Evolutionary conservation across 2,113 vertebrate species (phyloP), one percentile per base, ranked within the genome.

Genomic region (Parotia lawesii): DNA sequence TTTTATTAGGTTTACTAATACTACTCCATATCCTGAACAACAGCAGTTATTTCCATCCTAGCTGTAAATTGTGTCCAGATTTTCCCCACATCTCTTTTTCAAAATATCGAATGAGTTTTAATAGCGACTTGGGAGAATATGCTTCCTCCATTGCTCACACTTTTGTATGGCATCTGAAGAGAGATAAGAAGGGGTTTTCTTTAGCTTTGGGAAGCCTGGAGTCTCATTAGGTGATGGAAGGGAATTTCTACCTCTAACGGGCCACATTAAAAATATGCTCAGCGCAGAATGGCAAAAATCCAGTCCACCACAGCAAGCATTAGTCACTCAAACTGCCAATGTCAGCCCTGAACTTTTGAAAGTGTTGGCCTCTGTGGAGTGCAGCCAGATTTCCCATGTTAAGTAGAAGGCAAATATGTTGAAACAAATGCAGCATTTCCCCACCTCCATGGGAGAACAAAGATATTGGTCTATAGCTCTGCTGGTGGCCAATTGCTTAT

Each of bases 381-480:
- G 35, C 44, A 76, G 21, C 27, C 85, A 86, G 44, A 80, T 74
- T 93, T 90, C 38, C 71, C 57, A 15, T 31, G 45, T 72, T 89
- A 72, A 89, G 47, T 37, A 61, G 50, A 62, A 92, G 77, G n/a
- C 60, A 90, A 89, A 75, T 81, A 85, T 53, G 37, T 85, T 93
- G 44, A 93, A 88, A 89, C 38, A 76, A 87, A 93, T 20, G 23
- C 40, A 77, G 66, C 12, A 29, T 70, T 95, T 70, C 56, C 42
- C n/a, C 45, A 71, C 60, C 81, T 91, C 81, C 76, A 51, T 45
- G 74, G 47, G 86, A 87, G 51, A 95, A 86, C 33, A 94, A 90
- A 85, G 72, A 73, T 48, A 65, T 47, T 81, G 84, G 31, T 74
- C 67, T 90, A 42, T 9, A 85, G 15, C 69, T 94, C 81, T 95